phyloP scores from a whole-genome alignment of 2,113 vertebrate genomes.

The Suricata suricatta region DNA sequence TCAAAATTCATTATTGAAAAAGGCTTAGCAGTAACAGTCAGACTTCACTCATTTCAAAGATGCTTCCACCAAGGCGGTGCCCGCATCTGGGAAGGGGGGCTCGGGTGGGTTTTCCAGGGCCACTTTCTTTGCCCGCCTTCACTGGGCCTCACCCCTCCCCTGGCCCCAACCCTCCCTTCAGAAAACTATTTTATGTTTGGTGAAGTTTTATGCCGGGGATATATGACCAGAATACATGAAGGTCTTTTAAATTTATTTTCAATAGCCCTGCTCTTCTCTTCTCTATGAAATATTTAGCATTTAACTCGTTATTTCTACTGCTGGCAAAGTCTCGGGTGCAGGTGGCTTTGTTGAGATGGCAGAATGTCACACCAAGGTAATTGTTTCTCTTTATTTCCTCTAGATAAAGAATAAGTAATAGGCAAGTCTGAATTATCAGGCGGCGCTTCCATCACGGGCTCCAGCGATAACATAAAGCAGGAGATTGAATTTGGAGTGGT shows the following conservation, averaged over 20 bases:
- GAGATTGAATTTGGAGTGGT: slow-evolving; percentile 71
- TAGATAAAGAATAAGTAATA: slow-evolving; percentile 77
- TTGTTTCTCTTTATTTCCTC: slow-evolving; percentile 75
- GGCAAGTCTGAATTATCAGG: slow-evolving; percentile 64
- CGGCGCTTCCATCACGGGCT: slow-evolving; percentile 30
- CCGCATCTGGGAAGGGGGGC: accelerated
- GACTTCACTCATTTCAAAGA: slow-evolving; percentile 44
- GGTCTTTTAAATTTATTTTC: slow-evolving; percentile 78
- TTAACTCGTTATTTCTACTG: slow-evolving; percentile 79
- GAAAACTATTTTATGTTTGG: slow-evolving; percentile 61
- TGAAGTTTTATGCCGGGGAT: slow-evolving; percentile 59
- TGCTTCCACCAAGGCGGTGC: accelerated
- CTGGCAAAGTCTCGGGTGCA: slow-evolving; percentile 59
- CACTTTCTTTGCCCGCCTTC: background rate
- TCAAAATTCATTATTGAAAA: slow-evolving; percentile 60
- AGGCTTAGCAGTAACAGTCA: background rate
- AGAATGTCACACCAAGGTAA: slow-evolving; percentile 77
- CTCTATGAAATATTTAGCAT: slow-evolving; percentile 79
- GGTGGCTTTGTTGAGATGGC: slow-evolving; percentile 70
- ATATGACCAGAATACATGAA: slow-evolving; percentile 69
- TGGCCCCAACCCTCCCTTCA: background rate
- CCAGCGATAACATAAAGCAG: slow-evolving; percentile 57
- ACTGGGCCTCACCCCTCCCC: background rate
- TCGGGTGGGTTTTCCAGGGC: background rate
- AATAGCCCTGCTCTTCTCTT: slow-evolving; percentile 47